Percentiles rank a stretch among this genome's conserved stretches.
phyloP scores from a whole-genome alignment of 2,113 vertebrate genomes.

The Mus pahari region DNA sequence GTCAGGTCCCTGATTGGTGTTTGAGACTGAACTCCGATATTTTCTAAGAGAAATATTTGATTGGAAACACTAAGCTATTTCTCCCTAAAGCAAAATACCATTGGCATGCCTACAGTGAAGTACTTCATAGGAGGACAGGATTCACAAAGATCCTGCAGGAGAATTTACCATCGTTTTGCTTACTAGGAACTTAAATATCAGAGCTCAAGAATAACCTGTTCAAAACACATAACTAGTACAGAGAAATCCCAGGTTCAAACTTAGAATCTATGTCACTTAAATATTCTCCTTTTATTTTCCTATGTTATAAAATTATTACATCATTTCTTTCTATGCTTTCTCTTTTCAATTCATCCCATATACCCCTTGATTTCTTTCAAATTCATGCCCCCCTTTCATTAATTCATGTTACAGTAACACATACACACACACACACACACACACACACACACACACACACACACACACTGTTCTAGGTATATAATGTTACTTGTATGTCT shows the following conservation, averaged over 20 bases:
- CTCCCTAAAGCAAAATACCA: constrained; percentile 24
- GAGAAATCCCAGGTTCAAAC: neutral
- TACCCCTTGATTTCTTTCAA: neutral
- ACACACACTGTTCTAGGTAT: neutral
- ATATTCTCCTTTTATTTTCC: neutral
- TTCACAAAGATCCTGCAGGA: neutral
- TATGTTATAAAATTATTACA: neutral
- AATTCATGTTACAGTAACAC: neutral
- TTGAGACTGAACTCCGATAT: neutral
- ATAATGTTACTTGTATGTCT: neutral
- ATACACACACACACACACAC: too few relatives aligned
- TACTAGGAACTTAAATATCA: neutral
- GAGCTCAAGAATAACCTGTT: neutral
- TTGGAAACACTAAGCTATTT: neutral
- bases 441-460: too few relatives aligned
- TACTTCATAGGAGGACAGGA: neutral
- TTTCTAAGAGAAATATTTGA: neutral
- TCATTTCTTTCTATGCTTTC: neutral
- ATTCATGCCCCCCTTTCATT: neutral
- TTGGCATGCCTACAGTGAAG: neutral
- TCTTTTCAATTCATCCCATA: neutral
- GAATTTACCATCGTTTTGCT: neutral
- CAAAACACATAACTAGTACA: neutral
- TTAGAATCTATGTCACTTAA: neutral
- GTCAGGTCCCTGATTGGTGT: neutral